Conservation (phyloP, 2,888 invertebrate genomes). For the Colletes collaris region DNA sequence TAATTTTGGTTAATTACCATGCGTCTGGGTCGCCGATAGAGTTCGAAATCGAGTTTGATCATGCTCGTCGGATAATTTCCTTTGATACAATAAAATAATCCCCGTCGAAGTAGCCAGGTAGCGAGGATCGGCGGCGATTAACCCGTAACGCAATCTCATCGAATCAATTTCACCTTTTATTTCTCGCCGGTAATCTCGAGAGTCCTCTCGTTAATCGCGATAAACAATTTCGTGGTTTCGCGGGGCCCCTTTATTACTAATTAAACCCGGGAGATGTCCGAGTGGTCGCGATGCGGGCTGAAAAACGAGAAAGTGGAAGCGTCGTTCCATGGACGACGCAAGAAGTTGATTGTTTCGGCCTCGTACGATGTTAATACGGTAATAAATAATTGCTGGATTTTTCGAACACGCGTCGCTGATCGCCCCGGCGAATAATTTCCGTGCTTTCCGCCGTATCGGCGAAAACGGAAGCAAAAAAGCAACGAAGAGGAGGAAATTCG, state of each 20-base stretch:
- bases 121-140: slow-evolving; percentile 36
- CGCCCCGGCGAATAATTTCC: not conserved
- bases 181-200: slow-evolving; percentile 24
- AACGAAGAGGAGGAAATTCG: slow-evolving; percentile 11
- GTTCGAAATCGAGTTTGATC: slow-evolving; percentile 8
- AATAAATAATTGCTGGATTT: slow-evolving; percentile 29
- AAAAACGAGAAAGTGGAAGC: slow-evolving; percentile 2
- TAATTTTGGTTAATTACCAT: slow-evolving; percentile 37
- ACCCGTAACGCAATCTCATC: slow-evolving; percentile 46
- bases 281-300: not conserved
- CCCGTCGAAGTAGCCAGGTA: not conserved
- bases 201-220: slow-evolving; percentile 28
- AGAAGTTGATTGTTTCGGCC: slow-evolving; percentile 43
- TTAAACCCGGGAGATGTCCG: slow-evolving; percentile 33
- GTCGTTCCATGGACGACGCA: not conserved
- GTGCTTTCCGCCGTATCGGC: not conserved
- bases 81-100: slow-evolving; percentile 23
- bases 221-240: slow-evolving; percentile 44
- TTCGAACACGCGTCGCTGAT: slow-evolving; percentile 10
- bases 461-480: not conserved
- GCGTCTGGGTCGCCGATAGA: not conserved
- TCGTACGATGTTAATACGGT: slow-evolving; percentile 17
- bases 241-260: slow-evolving; percentile 38
- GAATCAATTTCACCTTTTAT: slow-evolving; percentile 52
- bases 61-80: slow-evolving; percentile 27